phyloP scores from a whole-genome alignment of 2,797 vertebrate genomes.

The Echeneis naucrates region DNA sequence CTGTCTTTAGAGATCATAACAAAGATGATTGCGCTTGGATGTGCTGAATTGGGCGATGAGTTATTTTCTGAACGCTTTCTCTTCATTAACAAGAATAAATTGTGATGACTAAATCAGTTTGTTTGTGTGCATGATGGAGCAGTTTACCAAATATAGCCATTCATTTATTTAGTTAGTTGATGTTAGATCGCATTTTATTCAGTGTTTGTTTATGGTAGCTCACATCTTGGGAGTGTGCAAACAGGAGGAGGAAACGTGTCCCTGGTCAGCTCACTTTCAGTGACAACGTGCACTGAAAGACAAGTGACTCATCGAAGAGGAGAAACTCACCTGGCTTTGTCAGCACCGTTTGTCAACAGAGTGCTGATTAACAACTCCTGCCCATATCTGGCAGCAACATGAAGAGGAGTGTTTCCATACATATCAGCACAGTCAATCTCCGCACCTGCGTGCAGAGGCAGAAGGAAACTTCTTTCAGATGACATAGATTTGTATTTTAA shows the following conservation, averaged over 20 bases:
- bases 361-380: slow-evolving; percentile 96
- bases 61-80: background rate
- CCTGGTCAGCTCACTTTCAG: background rate
- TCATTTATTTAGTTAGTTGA: background rate
- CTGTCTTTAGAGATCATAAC: slow-evolving; percentile 80
- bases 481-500: background rate
- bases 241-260: background rate
- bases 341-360: slow-evolving; percentile 94
- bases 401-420: slow-evolving; percentile 94
- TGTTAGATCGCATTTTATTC: background rate
- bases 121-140: background rate
- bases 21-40: slow-evolving; percentile 8
- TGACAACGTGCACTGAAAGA: background rate
- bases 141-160: background rate
- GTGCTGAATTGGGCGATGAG: background rate
- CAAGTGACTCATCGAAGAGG: background rate
- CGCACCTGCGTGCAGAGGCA: slow-evolving; percentile 81
- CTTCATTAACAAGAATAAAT: background rate
- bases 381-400: slow-evolving; percentile 94
- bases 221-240: background rate
- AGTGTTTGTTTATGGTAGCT: background rate
- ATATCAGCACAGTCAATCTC: slow-evolving; percentile 94
- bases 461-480: background rate
- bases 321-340: slow-evolving; percentile 87
- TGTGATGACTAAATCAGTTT: background rate